Conservation (phyloP, 2,888 invertebrate genomes). For the Lasioglossum calceatum region DNA sequence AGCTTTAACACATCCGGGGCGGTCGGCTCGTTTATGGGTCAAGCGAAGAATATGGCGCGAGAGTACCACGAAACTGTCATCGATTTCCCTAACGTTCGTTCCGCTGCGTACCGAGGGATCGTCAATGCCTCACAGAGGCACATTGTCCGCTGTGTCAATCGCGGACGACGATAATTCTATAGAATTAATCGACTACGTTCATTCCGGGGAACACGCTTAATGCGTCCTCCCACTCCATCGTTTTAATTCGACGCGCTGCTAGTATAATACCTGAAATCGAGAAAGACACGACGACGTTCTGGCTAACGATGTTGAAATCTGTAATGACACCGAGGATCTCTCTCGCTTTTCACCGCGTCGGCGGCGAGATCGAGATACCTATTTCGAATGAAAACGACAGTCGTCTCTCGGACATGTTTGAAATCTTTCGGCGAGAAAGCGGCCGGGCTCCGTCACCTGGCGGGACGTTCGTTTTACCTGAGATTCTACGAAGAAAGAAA, state of each 20-base stretch:
- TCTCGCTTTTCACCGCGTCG: not conserved
- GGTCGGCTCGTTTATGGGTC: not conserved
- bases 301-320: slow-evolving; percentile 14
- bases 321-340: not conserved
- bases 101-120: not conserved
- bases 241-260: not conserved
- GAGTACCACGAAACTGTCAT: not conserved
- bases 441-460: not conserved
- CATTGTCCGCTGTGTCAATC: slow-evolving; percentile 7
- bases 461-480: not conserved
- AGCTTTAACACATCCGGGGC: not conserved
- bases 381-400: slow-evolving; percentile 14
- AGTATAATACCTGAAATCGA: not conserved
- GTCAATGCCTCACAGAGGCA: not conserved
- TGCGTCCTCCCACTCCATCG: not conserved
- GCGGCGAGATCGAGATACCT: slow-evolving; percentile 11
- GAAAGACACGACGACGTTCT: slow-evolving; percentile 10
- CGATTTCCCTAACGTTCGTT: slow-evolving; percentile 2
- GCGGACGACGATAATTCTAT: slow-evolving; percentile 11
- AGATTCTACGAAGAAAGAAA: not conserved
- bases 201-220: slow-evolving; percentile 8
- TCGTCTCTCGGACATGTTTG: not conserved
- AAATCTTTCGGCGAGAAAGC: slow-evolving; percentile 26
- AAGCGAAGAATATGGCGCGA: not conserved
- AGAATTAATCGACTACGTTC: slow-evolving; percentile 22